These are phyloP conservation scores for Brachyistius frenatus DNA, from an alignment of 2,113 vertebrate species.

Conservation along the genomic window DNA sequence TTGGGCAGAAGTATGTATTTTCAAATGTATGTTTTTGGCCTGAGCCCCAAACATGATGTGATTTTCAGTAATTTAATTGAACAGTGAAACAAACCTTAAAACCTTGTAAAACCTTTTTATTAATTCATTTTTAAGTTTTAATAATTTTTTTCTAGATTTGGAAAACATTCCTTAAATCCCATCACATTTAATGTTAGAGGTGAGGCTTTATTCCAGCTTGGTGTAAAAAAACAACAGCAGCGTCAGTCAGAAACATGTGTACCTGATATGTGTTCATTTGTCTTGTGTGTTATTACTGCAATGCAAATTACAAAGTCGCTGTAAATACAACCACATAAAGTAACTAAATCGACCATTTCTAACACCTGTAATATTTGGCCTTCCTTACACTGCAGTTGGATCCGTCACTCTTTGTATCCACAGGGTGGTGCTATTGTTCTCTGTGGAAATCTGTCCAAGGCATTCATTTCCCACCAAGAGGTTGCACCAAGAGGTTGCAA, in stretches of 20 bases:
- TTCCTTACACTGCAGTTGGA: not conserved
- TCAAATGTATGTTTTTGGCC: constrained; percentile 12
- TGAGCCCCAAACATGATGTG: not conserved
- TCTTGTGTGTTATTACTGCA: constrained; percentile 44
- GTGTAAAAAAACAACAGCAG: constrained; percentile 35
- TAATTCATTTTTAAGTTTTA: not conserved
- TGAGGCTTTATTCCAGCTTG: constrained; percentile 23
- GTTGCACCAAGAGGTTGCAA: not conserved
- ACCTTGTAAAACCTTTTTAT: too few species aligned
- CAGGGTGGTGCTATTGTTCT: constrained; percentile 30
- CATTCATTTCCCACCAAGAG: not conserved
- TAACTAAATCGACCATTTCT: constrained; percentile 60
- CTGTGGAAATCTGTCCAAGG: not conserved
- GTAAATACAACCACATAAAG: constrained; percentile 48
- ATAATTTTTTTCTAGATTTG: not conserved
- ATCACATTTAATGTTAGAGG: not conserved
- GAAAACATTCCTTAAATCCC: constrained; percentile 2
- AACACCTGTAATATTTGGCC: not conserved
- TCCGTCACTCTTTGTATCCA: constrained; percentile 20
- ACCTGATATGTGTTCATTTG: constrained; percentile 37
- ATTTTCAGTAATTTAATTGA: not conserved
- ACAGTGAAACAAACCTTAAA: constrained; percentile 4
- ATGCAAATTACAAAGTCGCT: constrained; percentile 37
- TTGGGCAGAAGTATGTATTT: not conserved
- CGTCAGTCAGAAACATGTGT: constrained; percentile 27